Evolutionary conservation across 2,113 vertebrate genomes (phyloP).

Genomic region (Nanorana parkeri): DNA sequence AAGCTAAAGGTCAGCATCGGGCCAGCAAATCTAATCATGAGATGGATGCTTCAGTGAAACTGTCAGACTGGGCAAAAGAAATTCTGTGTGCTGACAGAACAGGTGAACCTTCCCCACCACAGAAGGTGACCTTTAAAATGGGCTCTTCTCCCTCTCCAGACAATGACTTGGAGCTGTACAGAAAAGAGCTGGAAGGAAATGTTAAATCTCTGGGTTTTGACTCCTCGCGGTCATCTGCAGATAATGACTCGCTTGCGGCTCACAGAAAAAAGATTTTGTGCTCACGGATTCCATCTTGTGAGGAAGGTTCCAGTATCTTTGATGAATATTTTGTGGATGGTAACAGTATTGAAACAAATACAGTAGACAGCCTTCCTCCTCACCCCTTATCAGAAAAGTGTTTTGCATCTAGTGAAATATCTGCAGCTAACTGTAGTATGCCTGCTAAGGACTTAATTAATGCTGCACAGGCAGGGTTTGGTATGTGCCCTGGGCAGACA

Average conservation of each 20-base stretch:
- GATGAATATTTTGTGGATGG: constrained; percentile 51
- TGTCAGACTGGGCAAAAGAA: constrained; percentile 58
- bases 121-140: constrained; percentile 81
- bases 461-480: constrained; percentile 40
- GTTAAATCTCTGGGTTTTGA: constrained; percentile 2
- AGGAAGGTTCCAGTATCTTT: constrained; percentile 23
- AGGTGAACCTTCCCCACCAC: constrained; percentile 61
- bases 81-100: constrained; percentile 67
- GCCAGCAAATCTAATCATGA: constrained; percentile 50
- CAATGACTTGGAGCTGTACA: constrained; percentile 73
- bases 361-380: neutral
- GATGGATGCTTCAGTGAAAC: constrained; percentile 39
- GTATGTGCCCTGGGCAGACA: constrained; percentile 47
- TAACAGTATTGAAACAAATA: constrained; percentile 53
- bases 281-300: constrained; percentile 33
- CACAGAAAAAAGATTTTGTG: constrained; percentile 25
- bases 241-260: constrained; percentile 51
- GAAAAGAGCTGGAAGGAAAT: constrained; percentile 66
- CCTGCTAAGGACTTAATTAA: constrained; percentile 46
- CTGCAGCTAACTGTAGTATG: constrained; percentile 34
- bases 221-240: neutral
- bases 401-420: neutral
- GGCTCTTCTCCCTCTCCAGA: constrained; percentile 80
- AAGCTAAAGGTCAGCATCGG: constrained; percentile 43
- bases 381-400: neutral